A percentile compares a stretch with the other conserved stretches of the same genome.
phyloP scores from a whole-genome alignment of 1,140 invertebrate genomes.

The Drosophila pseudoobscura region DNA sequence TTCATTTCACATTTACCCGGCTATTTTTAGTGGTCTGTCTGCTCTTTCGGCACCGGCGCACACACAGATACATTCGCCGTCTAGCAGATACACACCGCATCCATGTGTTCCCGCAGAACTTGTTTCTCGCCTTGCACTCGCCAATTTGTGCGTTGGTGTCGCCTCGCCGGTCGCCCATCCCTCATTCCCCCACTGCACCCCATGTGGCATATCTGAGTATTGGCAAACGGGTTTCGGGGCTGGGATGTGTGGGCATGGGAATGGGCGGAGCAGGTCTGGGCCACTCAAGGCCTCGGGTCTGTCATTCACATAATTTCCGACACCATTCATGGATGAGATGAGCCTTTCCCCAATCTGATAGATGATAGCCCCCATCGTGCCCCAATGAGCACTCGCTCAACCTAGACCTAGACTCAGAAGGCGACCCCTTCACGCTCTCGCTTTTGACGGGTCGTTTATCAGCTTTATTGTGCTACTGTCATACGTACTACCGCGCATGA shows the following conservation, averaged over 20 bases:
- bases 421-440: slow-evolving; percentile 38
- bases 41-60: slow-evolving; percentile 26
- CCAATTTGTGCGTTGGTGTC: slow-evolving; percentile 55
- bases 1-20: slow-evolving; percentile 64
- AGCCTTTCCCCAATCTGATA: slow-evolving; percentile 31
- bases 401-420: slow-evolving; percentile 22
- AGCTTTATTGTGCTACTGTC: slow-evolving; percentile 61
- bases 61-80: slow-evolving; percentile 23
- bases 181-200: neutral
- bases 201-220: neutral
- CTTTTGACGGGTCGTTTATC: slow-evolving; percentile 53
- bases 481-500: slow-evolving; percentile 43
- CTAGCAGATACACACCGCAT: slow-evolving; percentile 40
- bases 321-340: slow-evolving; percentile 23
- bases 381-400: slow-evolving; percentile 21
- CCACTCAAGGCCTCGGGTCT: slow-evolving; percentile 30
- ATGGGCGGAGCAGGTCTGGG: slow-evolving; percentile 5
- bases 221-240: slow-evolving; percentile 40
- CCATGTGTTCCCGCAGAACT: slow-evolving; percentile 49
- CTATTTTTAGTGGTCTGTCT: slow-evolving; percentile 71
- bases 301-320: slow-evolving; percentile 35
- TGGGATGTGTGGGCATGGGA: neutral
- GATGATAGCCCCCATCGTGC: slow-evolving; percentile 2
- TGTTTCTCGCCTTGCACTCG: slow-evolving; percentile 49
- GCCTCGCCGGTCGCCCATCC: slow-evolving; percentile 10